Evolutionary conservation across 2,888 invertebrate species (phyloP).

Genomic region (Aleiodes leptofemur): DNA sequence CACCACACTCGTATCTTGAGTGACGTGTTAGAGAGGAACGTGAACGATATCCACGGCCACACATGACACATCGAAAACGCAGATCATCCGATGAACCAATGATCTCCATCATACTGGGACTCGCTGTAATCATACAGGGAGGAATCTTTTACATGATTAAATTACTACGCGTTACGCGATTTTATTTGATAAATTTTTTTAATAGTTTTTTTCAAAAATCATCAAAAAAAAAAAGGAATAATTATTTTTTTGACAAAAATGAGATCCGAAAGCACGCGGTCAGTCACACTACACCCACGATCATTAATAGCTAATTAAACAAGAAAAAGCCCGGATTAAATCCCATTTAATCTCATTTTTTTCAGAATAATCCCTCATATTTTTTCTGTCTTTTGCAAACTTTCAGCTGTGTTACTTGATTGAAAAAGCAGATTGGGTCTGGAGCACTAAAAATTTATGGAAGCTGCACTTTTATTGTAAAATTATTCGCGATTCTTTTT

Average conservation of each 20-base stretch:
- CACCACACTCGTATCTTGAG: conserved; percentile 74
- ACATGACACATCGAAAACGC: conserved; percentile 73
- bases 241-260: conserved; percentile 18
- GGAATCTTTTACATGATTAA: conserved; percentile 53
- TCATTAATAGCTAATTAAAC: conserved; percentile 42
- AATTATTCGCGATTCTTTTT: not conserved
- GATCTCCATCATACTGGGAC: conserved; percentile 65
- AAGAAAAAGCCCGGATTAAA: conserved; percentile 7
- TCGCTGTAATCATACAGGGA: conserved; percentile 71
- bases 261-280: conserved; percentile 13
- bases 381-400: not conserved
- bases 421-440: conserved; percentile 15
- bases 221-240: conserved; percentile 23
- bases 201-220: conserved; percentile 52
- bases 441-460: conserved; percentile 21
- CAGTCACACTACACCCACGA: conserved; percentile 37
- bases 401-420: not conserved
- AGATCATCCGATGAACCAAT: conserved; percentile 64
- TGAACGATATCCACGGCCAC: conserved; percentile 73
- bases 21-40: conserved; percentile 72
- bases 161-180: conserved; percentile 36
- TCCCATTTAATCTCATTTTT: conserved; percentile 45
- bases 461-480: conserved; percentile 14
- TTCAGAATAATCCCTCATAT: conserved; percentile 45
- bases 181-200: not conserved